Conservation (phyloP, 2,113 vertebrate genomes). For the Picathartes gymnocephalus region DNA sequence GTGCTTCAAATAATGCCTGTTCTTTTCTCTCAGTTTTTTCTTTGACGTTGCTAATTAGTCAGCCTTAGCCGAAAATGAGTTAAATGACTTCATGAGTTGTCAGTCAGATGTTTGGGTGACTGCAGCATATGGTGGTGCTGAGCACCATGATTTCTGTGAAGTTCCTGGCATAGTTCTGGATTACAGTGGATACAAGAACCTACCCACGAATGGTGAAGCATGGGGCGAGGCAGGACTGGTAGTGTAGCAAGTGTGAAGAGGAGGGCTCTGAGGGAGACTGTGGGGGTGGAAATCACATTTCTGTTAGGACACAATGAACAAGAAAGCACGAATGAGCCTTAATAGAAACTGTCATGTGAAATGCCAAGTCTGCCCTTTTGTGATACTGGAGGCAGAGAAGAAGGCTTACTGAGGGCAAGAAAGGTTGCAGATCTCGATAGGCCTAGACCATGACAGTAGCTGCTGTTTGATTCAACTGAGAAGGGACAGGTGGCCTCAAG, state of each 20-base stretch:
- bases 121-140: not conserved
- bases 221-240: not conserved
- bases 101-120: not conserved
- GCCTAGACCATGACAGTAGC: not conserved
- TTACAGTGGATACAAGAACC: rapidly evolving
- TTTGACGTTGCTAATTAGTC: not conserved
- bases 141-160: not conserved
- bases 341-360: rapidly evolving
- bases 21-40: not conserved
- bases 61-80: not conserved
- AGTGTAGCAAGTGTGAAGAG: not conserved
- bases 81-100: not conserved
- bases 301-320: not conserved
- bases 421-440: not conserved
- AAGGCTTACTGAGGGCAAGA: not conserved
- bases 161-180: not conserved
- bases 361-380: rapidly evolving
- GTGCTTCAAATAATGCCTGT: not conserved
- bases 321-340: not conserved
- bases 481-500: not conserved
- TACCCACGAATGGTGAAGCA: not conserved
- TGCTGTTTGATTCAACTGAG: not conserved
- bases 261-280: not conserved
- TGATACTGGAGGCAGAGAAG: not conserved
- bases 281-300: not conserved